phyloP scores from a whole-genome alignment of 2,113 vertebrate species.

The Motacilla alba region DNA sequence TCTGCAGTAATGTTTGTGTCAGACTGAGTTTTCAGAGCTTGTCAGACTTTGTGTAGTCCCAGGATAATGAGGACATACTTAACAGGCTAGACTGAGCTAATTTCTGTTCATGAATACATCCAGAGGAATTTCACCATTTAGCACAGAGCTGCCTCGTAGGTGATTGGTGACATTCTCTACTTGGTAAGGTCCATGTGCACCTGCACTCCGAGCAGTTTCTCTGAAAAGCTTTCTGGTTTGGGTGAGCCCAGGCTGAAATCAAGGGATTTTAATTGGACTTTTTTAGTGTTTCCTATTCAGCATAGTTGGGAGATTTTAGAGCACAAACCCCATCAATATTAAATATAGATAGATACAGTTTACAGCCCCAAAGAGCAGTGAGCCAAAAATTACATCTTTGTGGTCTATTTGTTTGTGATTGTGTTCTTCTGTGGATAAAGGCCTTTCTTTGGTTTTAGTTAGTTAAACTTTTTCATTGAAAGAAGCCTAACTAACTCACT shows the following conservation, averaged over 20 bases:
- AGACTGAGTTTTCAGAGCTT: not conserved
- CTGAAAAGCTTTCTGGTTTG: not conserved
- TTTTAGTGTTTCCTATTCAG: not conserved
- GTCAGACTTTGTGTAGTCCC: not conserved
- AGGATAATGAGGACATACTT: not conserved
- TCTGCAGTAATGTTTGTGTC: not conserved
- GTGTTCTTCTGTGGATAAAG: not conserved
- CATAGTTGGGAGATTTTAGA: not conserved
- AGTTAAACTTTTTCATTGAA: not conserved
- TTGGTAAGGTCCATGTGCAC: rapidly evolving
- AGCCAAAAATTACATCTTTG: not conserved
- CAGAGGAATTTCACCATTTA: not conserved
- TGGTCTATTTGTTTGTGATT: not conserved
- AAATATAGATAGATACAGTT: not conserved
- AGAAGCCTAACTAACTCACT: not conserved
- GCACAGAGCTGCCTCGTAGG: rapidly evolving
- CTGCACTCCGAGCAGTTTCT: not conserved
- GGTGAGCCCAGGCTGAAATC: not conserved
- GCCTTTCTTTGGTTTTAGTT: not conserved
- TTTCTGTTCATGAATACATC: not conserved
- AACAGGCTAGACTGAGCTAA: not conserved
- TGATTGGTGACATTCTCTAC: not conserved
- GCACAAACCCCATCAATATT: not conserved
- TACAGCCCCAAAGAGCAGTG: not conserved
- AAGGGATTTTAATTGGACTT: not conserved